Conservation (phyloP, 2,797 vertebrate species). For the Sarcoramphus papa region DNA sequence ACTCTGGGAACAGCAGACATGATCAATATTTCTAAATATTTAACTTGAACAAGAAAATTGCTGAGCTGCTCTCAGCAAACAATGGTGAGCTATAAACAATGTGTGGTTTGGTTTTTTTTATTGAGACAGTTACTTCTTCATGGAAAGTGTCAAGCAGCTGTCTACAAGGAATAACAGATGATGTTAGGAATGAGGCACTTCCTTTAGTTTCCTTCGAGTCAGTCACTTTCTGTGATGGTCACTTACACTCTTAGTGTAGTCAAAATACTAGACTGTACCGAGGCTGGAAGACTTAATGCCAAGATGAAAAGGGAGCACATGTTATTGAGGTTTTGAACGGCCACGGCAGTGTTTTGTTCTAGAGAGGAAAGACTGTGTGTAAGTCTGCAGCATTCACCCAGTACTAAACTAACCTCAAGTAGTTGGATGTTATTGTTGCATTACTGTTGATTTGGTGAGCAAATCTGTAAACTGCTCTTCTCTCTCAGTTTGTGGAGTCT, state of each 20-base stretch:
- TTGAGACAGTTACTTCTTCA: neutral
- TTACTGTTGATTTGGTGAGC: neutral
- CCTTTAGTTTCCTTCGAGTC: neutral
- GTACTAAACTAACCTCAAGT: neutral
- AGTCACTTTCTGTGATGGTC: neutral
- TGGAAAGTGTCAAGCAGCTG: neutral
- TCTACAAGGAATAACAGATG: neutral
- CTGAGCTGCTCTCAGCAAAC: neutral
- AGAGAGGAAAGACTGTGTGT: neutral
- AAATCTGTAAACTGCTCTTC: neutral
- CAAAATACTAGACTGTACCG: neutral
- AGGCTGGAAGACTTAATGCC: neutral
- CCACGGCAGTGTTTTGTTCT: neutral
- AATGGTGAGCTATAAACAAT: neutral
- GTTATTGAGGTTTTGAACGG: neutral
- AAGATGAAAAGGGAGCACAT: neutral
- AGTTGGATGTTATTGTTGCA: neutral
- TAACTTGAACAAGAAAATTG: neutral
- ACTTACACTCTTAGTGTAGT: neutral
- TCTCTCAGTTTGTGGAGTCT: neutral
- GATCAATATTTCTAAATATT: neutral
- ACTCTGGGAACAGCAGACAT: neutral
- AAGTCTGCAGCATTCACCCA: neutral
- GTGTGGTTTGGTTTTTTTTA: neutral
- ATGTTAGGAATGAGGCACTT: neutral